These are phyloP conservation scores for Alca torda DNA, from an alignment of 2,797 vertebrate genomes.

Conservation along the genomic window DNA sequence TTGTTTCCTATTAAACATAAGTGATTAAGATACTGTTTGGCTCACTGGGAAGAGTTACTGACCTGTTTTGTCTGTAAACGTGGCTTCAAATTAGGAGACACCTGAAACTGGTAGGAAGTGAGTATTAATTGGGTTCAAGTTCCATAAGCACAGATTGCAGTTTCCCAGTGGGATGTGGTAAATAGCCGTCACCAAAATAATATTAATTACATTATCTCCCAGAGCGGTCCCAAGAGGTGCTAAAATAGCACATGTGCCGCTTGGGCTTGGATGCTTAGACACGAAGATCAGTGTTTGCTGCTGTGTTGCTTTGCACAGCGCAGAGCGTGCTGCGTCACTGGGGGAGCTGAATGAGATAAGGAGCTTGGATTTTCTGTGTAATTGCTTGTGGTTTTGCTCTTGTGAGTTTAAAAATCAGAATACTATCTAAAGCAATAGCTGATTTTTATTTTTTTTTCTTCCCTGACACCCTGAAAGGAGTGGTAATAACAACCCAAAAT, in stretches of 20 bases:
- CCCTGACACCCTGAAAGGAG: background rate
- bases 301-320: background rate
- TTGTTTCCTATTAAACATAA: slow-evolving; percentile 56
- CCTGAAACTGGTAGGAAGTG: slow-evolving; percentile 45
- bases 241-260: slow-evolving; percentile 25
- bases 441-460: background rate
- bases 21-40: slow-evolving; percentile 39
- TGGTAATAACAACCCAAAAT: background rate
- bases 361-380: background rate
- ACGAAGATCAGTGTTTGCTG: background rate
- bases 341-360: background rate
- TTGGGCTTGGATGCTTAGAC: slow-evolving; percentile 27
- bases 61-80: slow-evolving; percentile 38
- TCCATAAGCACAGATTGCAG: slow-evolving; percentile 14
- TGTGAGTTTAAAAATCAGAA: background rate
- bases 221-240: slow-evolving; percentile 24
- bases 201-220: slow-evolving; percentile 53
- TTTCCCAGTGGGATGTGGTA: slow-evolving; percentile 21
- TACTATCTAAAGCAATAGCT: background rate
- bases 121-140: slow-evolving; percentile 47
- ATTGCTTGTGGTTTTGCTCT: background rate
- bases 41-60: slow-evolving; percentile 23
- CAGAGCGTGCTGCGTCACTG: background rate
- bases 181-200: slow-evolving; percentile 27
- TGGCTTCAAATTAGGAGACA: slow-evolving; percentile 50